Evolutionary conservation across 1,140 invertebrate species (phyloP).

Genomic region (Drosophila orena): DNA sequence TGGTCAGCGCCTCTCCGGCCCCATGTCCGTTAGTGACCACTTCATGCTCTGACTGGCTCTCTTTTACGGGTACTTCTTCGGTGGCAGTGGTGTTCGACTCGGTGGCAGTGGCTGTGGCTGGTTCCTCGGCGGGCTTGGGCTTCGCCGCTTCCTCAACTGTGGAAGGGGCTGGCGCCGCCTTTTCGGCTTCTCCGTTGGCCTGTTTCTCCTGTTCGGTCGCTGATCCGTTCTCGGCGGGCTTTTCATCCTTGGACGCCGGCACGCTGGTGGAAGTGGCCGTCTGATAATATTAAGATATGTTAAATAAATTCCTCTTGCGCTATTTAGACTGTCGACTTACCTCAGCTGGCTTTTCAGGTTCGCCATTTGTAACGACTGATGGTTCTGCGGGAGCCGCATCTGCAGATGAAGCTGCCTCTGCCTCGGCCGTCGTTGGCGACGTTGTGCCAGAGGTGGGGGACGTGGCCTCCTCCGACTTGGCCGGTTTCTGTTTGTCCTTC

Average conservation of each 20-base stretch:
- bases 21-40: slow-evolving; percentile 74
- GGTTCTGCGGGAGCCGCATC: slow-evolving; percentile 46
- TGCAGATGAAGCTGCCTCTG: slow-evolving; percentile 42
- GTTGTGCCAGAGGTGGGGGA: slow-evolving; percentile 72
- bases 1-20: slow-evolving; percentile 55
- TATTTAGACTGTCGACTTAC: slow-evolving; percentile 21
- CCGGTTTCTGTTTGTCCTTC: slow-evolving; percentile 93
- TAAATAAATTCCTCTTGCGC: too few species aligned
- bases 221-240: slow-evolving; percentile 71
- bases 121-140: slow-evolving; percentile 36
- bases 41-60: slow-evolving; percentile 27
- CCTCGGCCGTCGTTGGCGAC: slow-evolving; percentile 38
- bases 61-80: slow-evolving; percentile 46
- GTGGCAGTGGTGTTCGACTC: slow-evolving; percentile 84
- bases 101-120: slow-evolving; percentile 35
- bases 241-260: slow-evolving; percentile 49
- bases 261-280: slow-evolving; percentile 34
- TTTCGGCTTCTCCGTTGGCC: slow-evolving; percentile 62
- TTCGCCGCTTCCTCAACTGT: slow-evolving; percentile 47
- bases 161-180: slow-evolving; percentile 34
- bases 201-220: slow-evolving; percentile 64
- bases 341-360: slow-evolving; percentile 58
- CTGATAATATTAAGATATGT: slow-evolving; percentile 1
- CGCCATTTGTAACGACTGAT: slow-evolving; percentile 64
- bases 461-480: slow-evolving; percentile 86